phyloP scores from a whole-genome alignment of 2,113 vertebrate species.

The Ranitomeya imitator region DNA sequence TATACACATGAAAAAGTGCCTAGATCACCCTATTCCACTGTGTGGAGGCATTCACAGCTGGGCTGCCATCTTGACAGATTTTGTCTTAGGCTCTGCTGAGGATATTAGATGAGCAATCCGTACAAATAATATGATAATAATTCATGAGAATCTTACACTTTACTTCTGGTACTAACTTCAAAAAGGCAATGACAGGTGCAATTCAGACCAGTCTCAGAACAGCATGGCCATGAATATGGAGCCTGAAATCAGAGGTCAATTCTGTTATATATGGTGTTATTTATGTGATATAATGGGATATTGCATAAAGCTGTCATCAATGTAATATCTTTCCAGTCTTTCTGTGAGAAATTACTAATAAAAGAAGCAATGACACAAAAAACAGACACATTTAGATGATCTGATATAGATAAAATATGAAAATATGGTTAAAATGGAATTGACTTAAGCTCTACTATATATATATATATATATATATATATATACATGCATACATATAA shows the following conservation, averaged over 20 bases:
- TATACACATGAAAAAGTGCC: not conserved
- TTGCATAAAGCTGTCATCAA: no score
- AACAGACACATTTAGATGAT: not conserved
- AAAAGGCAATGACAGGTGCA: no score
- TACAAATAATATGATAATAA: not conserved
- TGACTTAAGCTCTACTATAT: no score
- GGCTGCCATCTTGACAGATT: constrained; percentile 14
- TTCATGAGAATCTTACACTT: not conserved
- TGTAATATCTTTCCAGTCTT: not conserved
- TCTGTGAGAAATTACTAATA: not conserved
- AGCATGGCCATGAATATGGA: not conserved
- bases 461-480: no score
- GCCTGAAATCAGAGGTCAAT: not conserved
- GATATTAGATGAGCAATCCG: not conserved
- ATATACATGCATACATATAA: no score
- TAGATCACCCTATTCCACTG: not conserved
- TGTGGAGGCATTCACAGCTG: not conserved
- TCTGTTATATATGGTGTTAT: no score
- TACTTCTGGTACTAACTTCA: no score
- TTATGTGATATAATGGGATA: no score
- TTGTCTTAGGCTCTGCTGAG: not conserved
- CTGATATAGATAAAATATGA: not conserved
- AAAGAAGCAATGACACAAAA: not conserved
- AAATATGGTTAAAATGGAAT: no score
- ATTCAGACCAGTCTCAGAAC: no score